Percentiles rank a stretch among this genome's conserved stretches.
These are phyloP conservation scores for Propithecus deckenii DNA, from an alignment of 2,797 vertebrate genomes.

Conservation along the genomic window DNA sequence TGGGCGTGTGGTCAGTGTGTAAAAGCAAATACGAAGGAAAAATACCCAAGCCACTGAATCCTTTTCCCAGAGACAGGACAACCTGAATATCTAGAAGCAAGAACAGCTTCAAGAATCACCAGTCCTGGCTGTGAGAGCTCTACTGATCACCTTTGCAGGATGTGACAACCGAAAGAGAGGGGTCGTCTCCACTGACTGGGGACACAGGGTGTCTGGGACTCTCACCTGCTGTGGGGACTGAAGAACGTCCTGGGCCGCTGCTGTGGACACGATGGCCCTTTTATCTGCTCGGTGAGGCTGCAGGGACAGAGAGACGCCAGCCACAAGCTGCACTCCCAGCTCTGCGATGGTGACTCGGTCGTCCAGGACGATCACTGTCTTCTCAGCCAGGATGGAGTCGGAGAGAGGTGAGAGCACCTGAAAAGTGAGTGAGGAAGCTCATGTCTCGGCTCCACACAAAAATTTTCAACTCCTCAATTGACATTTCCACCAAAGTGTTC, in stretches of 20 bases:
- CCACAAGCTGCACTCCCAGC: constrained; percentile 93
- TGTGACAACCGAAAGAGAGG: fast-evolving
- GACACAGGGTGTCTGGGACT: fast-evolving
- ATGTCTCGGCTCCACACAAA: fast-evolving
- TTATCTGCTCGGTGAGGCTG: constrained; percentile 88
- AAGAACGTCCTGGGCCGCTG: constrained; percentile 91
- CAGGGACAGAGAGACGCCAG: constrained; percentile 91
- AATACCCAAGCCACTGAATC: fast-evolving
- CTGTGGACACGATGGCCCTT: constrained; percentile 90
- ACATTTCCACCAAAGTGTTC: background rate
- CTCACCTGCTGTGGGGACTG: constrained; percentile 92
- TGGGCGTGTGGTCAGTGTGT: fast-evolving
- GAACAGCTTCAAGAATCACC: background rate
- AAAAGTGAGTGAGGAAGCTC: background rate
- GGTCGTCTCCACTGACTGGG: fast-evolving
- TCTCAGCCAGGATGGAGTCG: constrained; percentile 97
- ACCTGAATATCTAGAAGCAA: background rate
- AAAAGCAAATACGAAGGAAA: background rate
- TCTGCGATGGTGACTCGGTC: constrained; percentile 96
- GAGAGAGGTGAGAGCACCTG: constrained; percentile 97
- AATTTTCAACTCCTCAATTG: background rate
- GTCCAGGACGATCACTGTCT: constrained; percentile 94
- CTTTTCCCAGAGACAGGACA: background rate
- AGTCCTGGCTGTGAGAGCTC: fast-evolving
- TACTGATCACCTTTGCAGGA: fast-evolving